These are phyloP conservation scores for Neopipo cinnamomea DNA, from an alignment of 2,113 vertebrate species.

Conservation along the genomic window DNA sequence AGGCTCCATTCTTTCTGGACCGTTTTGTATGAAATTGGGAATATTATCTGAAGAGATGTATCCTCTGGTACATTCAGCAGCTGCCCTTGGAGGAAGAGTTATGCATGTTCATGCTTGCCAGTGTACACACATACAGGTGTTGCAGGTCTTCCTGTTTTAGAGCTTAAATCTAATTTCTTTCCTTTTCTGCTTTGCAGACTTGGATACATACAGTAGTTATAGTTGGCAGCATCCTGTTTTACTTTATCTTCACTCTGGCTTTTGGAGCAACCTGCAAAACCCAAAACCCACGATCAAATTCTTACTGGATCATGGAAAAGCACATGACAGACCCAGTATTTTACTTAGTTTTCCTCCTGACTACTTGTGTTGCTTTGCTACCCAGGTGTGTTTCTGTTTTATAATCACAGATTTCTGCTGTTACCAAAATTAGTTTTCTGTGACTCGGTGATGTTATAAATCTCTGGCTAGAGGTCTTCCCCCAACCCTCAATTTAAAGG, in stretches of 20 bases:
- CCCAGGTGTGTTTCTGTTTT: constrained; percentile 79
- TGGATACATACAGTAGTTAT: constrained; percentile 82
- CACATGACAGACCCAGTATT: constrained; percentile 82
- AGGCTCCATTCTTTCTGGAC: neutral
- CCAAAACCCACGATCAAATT: constrained; percentile 83
- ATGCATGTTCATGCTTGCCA: neutral
- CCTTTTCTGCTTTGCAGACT: constrained; percentile 75
- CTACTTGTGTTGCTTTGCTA: constrained; percentile 82
- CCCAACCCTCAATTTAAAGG: neutral
- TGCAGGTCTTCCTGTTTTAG: neutral
- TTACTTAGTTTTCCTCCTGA: constrained; percentile 82
- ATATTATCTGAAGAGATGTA: neutral
- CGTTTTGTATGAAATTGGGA: neutral
- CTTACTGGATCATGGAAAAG: constrained; percentile 80
- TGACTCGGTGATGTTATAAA: neutral
- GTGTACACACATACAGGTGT: too few relatives aligned
- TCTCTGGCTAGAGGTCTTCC: neutral
- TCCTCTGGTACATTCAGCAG: neutral
- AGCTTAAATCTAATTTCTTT: neutral
- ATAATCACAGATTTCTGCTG: neutral
- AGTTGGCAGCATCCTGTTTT: constrained; percentile 74
- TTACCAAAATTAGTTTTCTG: neutral
- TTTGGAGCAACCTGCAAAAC: constrained; percentile 80
- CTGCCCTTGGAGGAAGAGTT: neutral
- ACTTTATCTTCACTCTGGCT: constrained; percentile 80